Evolutionary conservation across 2,888 invertebrate species (phyloP).

Genomic region (Elmis aenea): DNA sequence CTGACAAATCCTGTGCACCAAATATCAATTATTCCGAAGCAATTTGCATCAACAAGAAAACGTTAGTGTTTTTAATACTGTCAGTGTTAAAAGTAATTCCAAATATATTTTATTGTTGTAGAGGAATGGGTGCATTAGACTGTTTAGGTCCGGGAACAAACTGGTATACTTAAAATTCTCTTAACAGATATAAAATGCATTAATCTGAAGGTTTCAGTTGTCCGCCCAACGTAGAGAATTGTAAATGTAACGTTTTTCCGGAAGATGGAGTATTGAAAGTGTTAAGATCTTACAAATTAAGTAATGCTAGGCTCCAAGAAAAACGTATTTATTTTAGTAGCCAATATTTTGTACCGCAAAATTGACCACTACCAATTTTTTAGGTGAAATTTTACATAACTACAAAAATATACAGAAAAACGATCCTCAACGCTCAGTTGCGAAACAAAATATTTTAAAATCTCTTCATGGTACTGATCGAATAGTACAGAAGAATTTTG

Average conservation of each 20-base stretch:
- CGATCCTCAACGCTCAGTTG: no score
- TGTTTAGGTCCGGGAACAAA: constrained; percentile 45
- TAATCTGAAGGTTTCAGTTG: constrained; percentile 32
- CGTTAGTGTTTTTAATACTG: constrained; percentile 32
- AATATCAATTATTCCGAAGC: constrained; percentile 34
- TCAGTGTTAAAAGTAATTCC: constrained; percentile 11
- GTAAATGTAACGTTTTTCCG: constrained; percentile 31
- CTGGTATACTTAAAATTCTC: constrained; percentile 39
- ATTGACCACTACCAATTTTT: no score
- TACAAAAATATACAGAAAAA: no score
- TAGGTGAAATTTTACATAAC: no score
- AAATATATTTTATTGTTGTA: constrained; percentile 25
- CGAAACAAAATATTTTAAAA: background rate
- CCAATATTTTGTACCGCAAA: background rate
- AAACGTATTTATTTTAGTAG: no score
- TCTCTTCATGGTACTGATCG: background rate
- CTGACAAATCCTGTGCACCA: constrained; percentile 24
- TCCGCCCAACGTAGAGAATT: constrained; percentile 27
- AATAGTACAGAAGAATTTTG: background rate
- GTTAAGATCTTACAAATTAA: constrained; percentile 12
- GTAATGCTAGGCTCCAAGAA: background rate
- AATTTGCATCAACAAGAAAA: constrained; percentile 41
- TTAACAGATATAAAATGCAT: constrained; percentile 2
- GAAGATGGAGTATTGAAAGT: constrained; percentile 28
- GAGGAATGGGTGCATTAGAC: constrained; percentile 38